A percentile compares a stretch with the other conserved stretches of the same genome.
Evolutionary conservation across 2,888 invertebrate genomes (phyloP).

Genomic region (Acleris laterana): DNA sequence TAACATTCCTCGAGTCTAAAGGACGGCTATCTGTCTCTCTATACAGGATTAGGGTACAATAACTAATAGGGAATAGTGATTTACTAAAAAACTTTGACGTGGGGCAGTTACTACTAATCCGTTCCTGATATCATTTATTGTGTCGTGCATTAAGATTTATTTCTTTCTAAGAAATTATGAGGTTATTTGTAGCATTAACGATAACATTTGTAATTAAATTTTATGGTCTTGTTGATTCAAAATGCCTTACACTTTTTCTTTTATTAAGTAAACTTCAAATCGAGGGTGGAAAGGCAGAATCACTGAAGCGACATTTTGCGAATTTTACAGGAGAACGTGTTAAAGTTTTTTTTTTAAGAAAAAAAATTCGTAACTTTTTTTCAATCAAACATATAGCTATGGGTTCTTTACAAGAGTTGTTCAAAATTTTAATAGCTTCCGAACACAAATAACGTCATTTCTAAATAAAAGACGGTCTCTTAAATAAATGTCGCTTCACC

Average conservation of each 20-base stretch:
- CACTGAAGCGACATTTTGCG: too few species aligned
- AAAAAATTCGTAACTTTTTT: too few species aligned
- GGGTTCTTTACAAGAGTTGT: too few species aligned
- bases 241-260: neutral
- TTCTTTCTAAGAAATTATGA: conserved; percentile 12
- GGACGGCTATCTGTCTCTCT: conserved; percentile 55
- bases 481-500: too few species aligned
- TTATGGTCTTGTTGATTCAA: conserved; percentile 16
- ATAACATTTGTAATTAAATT: conserved; percentile 4
- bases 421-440: too few species aligned
- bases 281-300: too few species aligned
- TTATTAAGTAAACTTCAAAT: too few species aligned
- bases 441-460: too few species aligned
- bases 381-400: too few species aligned
- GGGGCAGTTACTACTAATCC: conserved; percentile 22
- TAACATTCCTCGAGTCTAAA: conserved; percentile 63
- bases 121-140: conserved; percentile 20
- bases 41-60: conserved; percentile 50
- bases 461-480: too few species aligned
- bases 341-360: too few species aligned
- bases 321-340: too few species aligned
- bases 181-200: conserved; percentile 9
- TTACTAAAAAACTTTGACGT: conserved; percentile 28
- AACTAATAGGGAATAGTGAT: conserved; percentile 34
- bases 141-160: conserved; percentile 24